A percentile compares a stretch with the other conserved stretches of the same genome.
phyloP scores from a whole-genome alignment of 2,113 vertebrate species.

The Cyprinodon variegatus region DNA sequence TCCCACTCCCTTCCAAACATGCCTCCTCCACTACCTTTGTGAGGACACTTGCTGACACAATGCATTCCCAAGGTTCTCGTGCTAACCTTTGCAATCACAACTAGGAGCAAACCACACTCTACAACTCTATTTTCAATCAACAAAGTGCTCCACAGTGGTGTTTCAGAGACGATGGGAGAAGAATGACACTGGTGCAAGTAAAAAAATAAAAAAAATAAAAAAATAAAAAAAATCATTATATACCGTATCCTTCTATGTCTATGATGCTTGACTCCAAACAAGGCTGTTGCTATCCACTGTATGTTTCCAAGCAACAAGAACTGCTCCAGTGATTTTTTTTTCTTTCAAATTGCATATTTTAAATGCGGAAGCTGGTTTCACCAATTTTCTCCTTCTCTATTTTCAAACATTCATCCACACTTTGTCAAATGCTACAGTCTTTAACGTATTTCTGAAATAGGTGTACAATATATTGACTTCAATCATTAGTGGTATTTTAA shows the following conservation, averaged over 20 bases:
- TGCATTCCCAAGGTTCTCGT: constrained; percentile 5
- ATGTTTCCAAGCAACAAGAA: constrained; percentile 36
- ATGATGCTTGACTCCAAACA: constrained; percentile 43
- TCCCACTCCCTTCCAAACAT: constrained; percentile 11
- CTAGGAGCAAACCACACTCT: background rate
- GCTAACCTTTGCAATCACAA: constrained; percentile 6
- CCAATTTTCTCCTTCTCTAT: background rate
- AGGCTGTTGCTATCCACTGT: constrained; percentile 47
- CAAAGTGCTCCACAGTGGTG: background rate
- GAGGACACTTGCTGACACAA: constrained; percentile 6
- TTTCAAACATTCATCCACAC: background rate
- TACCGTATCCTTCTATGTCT: constrained; percentile 5
- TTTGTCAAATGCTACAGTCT: background rate
- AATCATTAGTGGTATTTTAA: no score
- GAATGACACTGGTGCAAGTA: background rate
- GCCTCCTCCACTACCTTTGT: constrained; percentile 11
- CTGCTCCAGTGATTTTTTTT: constrained; percentile 7
- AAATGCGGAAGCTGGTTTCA: background rate
- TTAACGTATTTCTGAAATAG: background rate
- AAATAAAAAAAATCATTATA: constrained; percentile 1
- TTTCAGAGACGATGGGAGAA: background rate
- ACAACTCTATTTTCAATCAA: background rate
- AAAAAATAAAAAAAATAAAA: background rate
- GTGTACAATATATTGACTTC: background rate
- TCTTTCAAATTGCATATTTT: constrained; percentile 4